A percentile compares a stretch with the other conserved stretches of the same genome.
phyloP scores from a whole-genome alignment of 2,888 invertebrate genomes.

The Ochropleura plecta region DNA sequence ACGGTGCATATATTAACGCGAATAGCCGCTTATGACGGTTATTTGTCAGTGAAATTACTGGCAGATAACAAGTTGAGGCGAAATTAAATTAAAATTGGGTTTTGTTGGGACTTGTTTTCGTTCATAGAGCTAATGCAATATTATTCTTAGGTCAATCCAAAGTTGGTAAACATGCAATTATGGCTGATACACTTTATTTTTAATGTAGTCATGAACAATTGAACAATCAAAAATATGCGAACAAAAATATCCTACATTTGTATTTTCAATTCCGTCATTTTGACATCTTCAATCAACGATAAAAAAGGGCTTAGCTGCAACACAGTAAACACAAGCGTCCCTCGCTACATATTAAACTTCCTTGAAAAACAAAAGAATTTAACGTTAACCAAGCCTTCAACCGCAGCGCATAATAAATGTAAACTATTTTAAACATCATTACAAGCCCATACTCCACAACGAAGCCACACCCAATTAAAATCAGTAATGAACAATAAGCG shows the following conservation, averaged over 20 bases:
- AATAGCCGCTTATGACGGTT: conserved; percentile 59
- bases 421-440: conserved; percentile 50
- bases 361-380: conserved; percentile 4
- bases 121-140: neutral
- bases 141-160: neutral
- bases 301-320: neutral
- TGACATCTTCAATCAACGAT: neutral
- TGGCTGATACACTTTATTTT: neutral
- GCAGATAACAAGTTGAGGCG: conserved; percentile 38
- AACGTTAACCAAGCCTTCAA: conserved; percentile 22
- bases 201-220: neutral
- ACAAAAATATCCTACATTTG: neutral
- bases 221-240: neutral
- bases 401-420: conserved; percentile 35
- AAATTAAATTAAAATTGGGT: conserved; percentile 30
- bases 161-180: neutral
- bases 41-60: conserved; percentile 65
- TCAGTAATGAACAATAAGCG: conserved; percentile 73
- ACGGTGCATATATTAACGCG: conserved; percentile 67
- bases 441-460: conserved; percentile 51
- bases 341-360: neutral
- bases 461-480: conserved; percentile 74
- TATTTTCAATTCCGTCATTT: neutral
- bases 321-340: neutral
- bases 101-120: neutral